phyloP scores from a whole-genome alignment of 2,113 vertebrate species.

The Dryoscopus gambensis region DNA sequence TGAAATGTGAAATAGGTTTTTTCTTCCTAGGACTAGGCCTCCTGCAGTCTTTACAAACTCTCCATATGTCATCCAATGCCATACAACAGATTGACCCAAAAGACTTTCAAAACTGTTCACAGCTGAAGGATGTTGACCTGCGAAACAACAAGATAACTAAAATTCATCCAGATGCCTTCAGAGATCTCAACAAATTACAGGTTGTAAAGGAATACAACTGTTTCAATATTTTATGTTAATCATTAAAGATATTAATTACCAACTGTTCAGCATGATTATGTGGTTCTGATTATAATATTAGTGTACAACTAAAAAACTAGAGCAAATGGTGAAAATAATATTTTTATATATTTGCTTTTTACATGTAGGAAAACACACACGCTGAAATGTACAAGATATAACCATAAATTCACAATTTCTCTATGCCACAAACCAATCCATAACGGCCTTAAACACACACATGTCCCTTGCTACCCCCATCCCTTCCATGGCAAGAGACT shows the following conservation, averaged over 20 bases:
- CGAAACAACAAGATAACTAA: slow-evolving; percentile 78
- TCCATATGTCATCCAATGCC: slow-evolving; percentile 80
- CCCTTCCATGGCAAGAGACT: neutral
- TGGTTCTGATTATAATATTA: neutral
- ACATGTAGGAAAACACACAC: neutral
- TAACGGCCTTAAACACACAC: neutral
- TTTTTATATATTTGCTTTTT: neutral
- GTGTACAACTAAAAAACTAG: neutral
- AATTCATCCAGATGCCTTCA: slow-evolving; percentile 78
- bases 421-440: neutral
- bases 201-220: slow-evolving; percentile 49
- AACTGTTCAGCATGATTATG: neutral
- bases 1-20: neutral
- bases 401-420: neutral
- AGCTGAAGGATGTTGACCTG: slow-evolving; percentile 77
- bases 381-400: neutral
- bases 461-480: neutral
- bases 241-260: neutral
- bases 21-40: slow-evolving; percentile 61
- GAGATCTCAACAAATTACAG: slow-evolving; percentile 76
- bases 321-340: neutral
- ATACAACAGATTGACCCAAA: slow-evolving; percentile 67
- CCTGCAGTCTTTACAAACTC: slow-evolving; percentile 70
- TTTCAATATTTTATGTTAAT: neutral
- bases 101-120: slow-evolving; percentile 74